Evolutionary conservation across 2,888 invertebrate genomes (phyloP).

Genomic region (Tachina lurida): DNA sequence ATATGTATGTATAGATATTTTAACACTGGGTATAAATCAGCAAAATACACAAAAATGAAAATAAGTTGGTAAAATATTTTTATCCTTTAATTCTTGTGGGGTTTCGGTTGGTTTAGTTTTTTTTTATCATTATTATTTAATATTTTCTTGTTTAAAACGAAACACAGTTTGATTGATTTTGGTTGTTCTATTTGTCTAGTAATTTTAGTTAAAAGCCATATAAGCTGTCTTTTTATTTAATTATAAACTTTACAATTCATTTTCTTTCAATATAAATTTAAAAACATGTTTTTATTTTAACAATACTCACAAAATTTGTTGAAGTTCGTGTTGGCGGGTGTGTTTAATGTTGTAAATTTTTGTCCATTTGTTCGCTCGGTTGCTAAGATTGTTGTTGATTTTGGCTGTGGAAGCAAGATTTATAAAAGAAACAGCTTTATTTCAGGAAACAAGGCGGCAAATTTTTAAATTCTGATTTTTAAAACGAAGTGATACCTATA

Average conservation of each 20-base stretch:
- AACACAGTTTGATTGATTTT: slow-evolving; percentile 72
- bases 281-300: slow-evolving; percentile 3
- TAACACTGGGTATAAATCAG: slow-evolving; percentile 50
- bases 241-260: slow-evolving; percentile 42
- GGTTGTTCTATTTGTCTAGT: slow-evolving; percentile 35
- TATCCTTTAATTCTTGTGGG: slow-evolving; percentile 31
- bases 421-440: slow-evolving; percentile 36
- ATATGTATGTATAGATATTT: neutral
- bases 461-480: too few relatives aligned
- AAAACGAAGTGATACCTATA: too few relatives aligned
- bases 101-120: slow-evolving; percentile 21
- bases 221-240: slow-evolving; percentile 28
- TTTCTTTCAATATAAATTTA: slow-evolving; percentile 38
- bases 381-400: neutral
- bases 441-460: neutral
- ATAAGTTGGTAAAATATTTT: slow-evolving; percentile 2
- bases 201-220: slow-evolving; percentile 8
- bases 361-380: slow-evolving; percentile 11
- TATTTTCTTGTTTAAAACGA: slow-evolving; percentile 70
- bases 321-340: slow-evolving; percentile 30
- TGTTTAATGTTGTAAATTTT: slow-evolving; percentile 7
- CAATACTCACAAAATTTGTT: slow-evolving; percentile 38
- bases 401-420: neutral
- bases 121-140: neutral
- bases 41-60: slow-evolving; percentile 55